These are phyloP conservation scores for Cecropterus lyciades DNA, from an alignment of 1,140 invertebrate genomes.

Conservation along the genomic window DNA sequence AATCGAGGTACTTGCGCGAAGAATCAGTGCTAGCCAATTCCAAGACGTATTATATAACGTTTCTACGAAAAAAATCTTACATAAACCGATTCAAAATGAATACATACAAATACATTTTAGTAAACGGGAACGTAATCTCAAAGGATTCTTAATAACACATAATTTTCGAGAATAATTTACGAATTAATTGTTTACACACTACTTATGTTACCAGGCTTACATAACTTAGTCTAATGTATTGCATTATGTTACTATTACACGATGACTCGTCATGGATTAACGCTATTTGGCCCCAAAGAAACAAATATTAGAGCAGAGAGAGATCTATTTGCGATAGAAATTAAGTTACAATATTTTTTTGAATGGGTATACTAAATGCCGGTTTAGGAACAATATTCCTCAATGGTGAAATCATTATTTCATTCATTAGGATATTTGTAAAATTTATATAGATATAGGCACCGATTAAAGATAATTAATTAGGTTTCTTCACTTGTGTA, in stretches of 20 bases:
- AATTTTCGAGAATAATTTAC: conserved; percentile 3
- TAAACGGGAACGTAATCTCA: neutral
- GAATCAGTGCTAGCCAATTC: too few relatives aligned
- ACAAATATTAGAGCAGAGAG: conserved; percentile 68
- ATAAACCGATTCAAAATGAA: conserved; percentile 18
- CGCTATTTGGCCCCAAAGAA: conserved; percentile 80
- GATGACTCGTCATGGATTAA: conserved; percentile 77
- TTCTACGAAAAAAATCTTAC: neutral
- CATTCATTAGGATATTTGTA: conserved; percentile 1
- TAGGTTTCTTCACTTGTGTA: neutral
- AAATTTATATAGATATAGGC: conserved; percentile 1
- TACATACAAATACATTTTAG: neutral
- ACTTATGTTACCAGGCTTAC: conserved; percentile 9
- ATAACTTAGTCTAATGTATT: conserved; percentile 33
- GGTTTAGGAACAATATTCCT: conserved; percentile 47
- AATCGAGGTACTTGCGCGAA: too few relatives aligned
- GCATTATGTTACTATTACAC: conserved; percentile 42
- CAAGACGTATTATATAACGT: too few relatives aligned
- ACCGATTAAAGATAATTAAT: neutral
- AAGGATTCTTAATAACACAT: neutral
- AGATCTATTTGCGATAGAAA: conserved; percentile 53
- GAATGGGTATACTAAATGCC: conserved; percentile 41
- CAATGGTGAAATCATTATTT: neutral
- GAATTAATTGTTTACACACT: neutral
- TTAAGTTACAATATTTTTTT: conserved; percentile 17